phyloP scores from a whole-genome alignment of 2,113 vertebrate genomes.

The Lasiurus borealis region DNA sequence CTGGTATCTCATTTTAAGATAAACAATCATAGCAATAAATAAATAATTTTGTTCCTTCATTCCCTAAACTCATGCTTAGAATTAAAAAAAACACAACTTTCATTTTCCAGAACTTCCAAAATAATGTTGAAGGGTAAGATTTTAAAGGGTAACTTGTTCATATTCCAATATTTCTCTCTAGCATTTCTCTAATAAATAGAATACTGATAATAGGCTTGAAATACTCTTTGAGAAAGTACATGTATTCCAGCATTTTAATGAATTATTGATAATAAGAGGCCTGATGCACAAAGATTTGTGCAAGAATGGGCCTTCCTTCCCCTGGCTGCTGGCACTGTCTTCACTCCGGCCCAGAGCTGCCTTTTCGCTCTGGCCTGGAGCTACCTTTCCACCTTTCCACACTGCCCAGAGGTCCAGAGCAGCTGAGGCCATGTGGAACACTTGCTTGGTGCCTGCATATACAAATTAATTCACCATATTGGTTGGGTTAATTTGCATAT shows the following conservation, averaged over 20 bases:
- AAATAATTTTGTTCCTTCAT: background rate
- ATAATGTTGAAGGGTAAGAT: background rate
- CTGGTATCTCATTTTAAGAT: background rate
- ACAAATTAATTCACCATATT: too few species aligned
- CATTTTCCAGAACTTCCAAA: background rate
- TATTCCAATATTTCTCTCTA: background rate
- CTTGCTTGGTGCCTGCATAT: too few species aligned
- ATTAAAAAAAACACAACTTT: background rate
- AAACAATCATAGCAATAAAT: background rate
- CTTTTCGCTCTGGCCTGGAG: too few species aligned
- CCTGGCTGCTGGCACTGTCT: too few species aligned
- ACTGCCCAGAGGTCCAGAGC: too few species aligned
- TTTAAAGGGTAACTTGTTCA: background rate
- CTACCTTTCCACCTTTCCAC: too few species aligned
- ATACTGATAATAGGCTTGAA: background rate
- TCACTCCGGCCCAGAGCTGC: too few species aligned
- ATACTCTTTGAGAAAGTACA: background rate
- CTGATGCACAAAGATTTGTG: too few species aligned
- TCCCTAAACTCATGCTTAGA: background rate
- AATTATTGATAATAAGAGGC: background rate
- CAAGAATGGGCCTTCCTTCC: too few species aligned
- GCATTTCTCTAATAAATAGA: background rate
- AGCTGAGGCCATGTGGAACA: too few species aligned
- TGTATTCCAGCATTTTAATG: constrained; percentile 2
- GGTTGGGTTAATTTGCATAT: too few species aligned